Evolutionary conservation across 2,888 invertebrate species (phyloP).

Genomic region (Drosophila colorata): DNA sequence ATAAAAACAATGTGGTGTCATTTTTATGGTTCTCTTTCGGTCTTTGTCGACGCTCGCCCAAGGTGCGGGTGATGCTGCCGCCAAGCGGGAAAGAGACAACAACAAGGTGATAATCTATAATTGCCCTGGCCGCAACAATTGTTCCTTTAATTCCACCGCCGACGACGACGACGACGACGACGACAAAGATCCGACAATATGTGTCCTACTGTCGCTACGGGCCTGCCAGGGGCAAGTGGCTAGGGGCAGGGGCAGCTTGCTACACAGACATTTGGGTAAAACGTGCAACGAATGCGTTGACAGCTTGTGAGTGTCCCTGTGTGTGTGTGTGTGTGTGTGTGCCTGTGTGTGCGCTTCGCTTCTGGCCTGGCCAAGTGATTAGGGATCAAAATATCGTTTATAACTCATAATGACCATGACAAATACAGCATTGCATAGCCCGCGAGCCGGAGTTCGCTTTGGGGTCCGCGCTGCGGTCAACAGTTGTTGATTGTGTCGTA

Average conservation of each 20-base stretch:
- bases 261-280: slow-evolving; percentile 70
- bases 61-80: slow-evolving; percentile 39
- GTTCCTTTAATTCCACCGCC: slow-evolving; percentile 75
- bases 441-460: background rate
- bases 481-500: slow-evolving; percentile 62
- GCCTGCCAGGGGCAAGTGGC: background rate
- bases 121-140: slow-evolving; percentile 76
- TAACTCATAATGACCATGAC: slow-evolving; percentile 76
- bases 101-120: slow-evolving; percentile 78
- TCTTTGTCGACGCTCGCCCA: slow-evolving; percentile 21
- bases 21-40: slow-evolving; percentile 75
- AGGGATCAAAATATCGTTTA: slow-evolving; percentile 79
- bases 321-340: slow-evolving; percentile 11
- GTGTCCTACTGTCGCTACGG: slow-evolving; percentile 64
- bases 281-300: slow-evolving; percentile 78
- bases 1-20: slow-evolving; percentile 81
- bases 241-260: background rate
- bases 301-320: slow-evolving; percentile 61
- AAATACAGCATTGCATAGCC: slow-evolving; percentile 60
- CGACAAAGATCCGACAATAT: slow-evolving; percentile 31
- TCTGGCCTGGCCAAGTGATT: slow-evolving; percentile 56
- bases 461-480: slow-evolving; percentile 39
- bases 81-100: slow-evolving; percentile 14
- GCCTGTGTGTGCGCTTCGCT: slow-evolving; percentile 11
- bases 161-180: slow-evolving; percentile 37